Evolutionary conservation across 2,113 vertebrate genomes (phyloP).

Genomic region (Leucoraja erinaceus): DNA sequence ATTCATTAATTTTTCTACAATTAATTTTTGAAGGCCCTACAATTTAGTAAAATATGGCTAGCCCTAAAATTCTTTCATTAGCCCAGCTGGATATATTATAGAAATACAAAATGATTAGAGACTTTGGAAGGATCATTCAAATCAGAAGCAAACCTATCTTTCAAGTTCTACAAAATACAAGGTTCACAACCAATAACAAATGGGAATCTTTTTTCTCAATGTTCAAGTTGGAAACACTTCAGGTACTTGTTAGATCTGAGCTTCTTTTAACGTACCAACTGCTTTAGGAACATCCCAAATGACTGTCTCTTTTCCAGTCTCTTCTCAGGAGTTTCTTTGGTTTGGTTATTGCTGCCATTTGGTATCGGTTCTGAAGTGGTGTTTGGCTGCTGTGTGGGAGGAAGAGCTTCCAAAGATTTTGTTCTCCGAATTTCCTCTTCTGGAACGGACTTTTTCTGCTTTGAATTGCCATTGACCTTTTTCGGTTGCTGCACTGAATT

Average conservation of each 20-base stretch:
- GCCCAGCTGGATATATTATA: background rate
- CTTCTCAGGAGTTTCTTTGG: conserved; percentile 53
- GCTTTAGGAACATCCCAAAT: conserved; percentile 81
- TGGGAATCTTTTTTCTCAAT: background rate
- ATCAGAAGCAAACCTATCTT: background rate
- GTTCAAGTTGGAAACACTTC: background rate
- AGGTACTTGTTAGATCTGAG: background rate
- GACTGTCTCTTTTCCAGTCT: conserved; percentile 83
- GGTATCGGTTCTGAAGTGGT: background rate
- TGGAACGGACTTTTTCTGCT: conserved; percentile 46
- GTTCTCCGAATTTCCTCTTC: conserved; percentile 42
- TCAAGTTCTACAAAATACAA: background rate
- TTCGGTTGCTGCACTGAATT: conserved; percentile 52
- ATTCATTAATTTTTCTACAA: background rate
- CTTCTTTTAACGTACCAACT: conserved; percentile 62
- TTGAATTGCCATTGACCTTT: conserved; percentile 59
- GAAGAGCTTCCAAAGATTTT: conserved; percentile 45
- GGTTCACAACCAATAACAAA: background rate
- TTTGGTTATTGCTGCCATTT: conserved; percentile 50
- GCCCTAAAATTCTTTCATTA: background rate
- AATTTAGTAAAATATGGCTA: background rate
- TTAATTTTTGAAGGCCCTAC: background rate
- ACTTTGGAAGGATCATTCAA: background rate
- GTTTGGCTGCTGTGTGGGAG: conserved; percentile 48
- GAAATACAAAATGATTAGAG: background rate